These are phyloP conservation scores for Tringa solitaria DNA, from an alignment of 2,113 vertebrate genomes.

Conservation along the genomic window DNA sequence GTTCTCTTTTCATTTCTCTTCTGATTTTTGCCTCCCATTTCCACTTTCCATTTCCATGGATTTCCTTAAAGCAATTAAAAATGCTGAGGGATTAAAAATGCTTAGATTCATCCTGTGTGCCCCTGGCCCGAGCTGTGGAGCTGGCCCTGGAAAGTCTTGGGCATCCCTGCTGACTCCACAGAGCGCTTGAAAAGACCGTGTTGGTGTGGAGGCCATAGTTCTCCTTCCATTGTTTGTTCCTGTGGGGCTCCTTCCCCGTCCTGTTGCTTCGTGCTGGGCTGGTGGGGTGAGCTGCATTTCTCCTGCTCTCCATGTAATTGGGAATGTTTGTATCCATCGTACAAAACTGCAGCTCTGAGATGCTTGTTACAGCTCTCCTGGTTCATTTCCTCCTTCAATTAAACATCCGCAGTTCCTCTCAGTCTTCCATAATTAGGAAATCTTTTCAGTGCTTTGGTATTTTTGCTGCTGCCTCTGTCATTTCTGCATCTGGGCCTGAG, in stretches of 20 bases:
- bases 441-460: neutral
- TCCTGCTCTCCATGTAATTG: neutral
- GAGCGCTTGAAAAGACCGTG: neutral
- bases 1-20: neutral
- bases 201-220: neutral
- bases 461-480: neutral
- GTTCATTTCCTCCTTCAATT: neutral
- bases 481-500: neutral
- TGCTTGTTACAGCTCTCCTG: neutral
- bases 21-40: neutral
- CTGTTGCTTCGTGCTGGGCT: neutral
- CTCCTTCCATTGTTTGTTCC: neutral
- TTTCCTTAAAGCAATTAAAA: neutral
- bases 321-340: neutral
- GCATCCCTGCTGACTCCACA: neutral
- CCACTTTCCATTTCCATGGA: neutral
- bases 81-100: neutral
- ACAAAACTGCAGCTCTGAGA: neutral
- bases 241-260: rapidly evolving
- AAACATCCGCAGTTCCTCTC: neutral
- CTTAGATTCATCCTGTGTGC: neutral
- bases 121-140: neutral
- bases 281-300: neutral
- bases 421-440: neutral
- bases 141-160: neutral